Evolutionary conservation across 2,888 invertebrate species (phyloP), one percentile per base, ranked within the genome.

Genomic region (Nasonovia ribisnigri): DNA sequence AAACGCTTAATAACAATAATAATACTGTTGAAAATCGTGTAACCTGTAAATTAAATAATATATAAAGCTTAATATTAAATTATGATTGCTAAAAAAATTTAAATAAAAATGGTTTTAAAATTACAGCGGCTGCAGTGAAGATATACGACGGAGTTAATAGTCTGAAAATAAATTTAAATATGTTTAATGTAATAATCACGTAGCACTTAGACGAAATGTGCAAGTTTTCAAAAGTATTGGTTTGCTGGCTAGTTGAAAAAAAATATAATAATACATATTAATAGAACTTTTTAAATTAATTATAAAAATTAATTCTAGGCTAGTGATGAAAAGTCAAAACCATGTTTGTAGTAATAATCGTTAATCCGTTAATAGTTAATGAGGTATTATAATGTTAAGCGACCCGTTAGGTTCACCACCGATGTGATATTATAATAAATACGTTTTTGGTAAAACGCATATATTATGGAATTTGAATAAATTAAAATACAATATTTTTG

Each of bases 261-360:
- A 26, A 88, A 8, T 2, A 42, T 2, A 42, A 88, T 46, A 46
- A 86, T 24, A 24, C 2, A 88, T 20, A 42, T 42, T 88, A 54
- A 26, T 42, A 88, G 11, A 36, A 42, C 42, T 36, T 89, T 20
- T 77, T 5, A 8, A 36, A 42, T 77, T 36, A 77, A 77, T 89
- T 57, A 42, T 26, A 42, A 57, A 89, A 89, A 89, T 89, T 29
- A 89, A 57, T 89, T 57, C 42, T n/a, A 46, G 57, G n/a, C 60
- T n/a, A 46, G 46, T 90, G 46, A 43, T 16, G 20, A 90, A 46
- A 43, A 90, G 11, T n/a, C 43, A 90, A 46, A 46, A 90, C n/a
- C n/a, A 90, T 46, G 46, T 67, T 60, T 46, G 29, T 90, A 8
- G 24, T n/a, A n/a, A 60, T n/a, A 67, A n/a, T 43, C 11, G 6